Percentiles rank a stretch among this genome's conserved stretches.
Conservation (phyloP, 2,888 invertebrate genomes). For the Rhaphigaster nebulosa region DNA sequence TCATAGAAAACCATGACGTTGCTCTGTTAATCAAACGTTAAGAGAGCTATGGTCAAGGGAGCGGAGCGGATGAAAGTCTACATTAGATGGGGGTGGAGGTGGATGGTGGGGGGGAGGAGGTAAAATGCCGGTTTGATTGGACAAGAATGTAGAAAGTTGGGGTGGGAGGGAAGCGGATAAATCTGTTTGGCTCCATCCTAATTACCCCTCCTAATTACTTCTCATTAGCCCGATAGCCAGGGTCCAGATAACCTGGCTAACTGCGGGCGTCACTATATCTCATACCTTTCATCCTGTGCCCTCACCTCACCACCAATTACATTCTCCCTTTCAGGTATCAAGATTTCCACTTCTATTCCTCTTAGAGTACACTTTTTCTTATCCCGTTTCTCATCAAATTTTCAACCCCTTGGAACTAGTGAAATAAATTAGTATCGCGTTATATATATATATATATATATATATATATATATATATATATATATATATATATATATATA, state of each 20-base stretch:
- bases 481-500: too few relatives aligned
- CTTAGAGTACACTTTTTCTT: not conserved
- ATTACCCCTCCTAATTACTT: constrained; percentile 54
- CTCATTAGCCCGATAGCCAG: constrained; percentile 52
- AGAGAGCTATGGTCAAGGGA: not conserved
- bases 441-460: too few relatives aligned
- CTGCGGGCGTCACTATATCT: constrained; percentile 28
- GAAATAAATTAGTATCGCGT: not conserved
- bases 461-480: too few relatives aligned
- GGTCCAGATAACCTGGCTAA: constrained; percentile 27
- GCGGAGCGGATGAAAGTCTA: not conserved
- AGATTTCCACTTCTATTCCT: not conserved
- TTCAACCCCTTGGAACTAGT: not conserved
- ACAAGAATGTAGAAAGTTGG: not conserved
- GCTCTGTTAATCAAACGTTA: not conserved
- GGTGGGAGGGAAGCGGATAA: not conserved
- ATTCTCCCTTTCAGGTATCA: not conserved
- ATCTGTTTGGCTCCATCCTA: constrained; percentile 33
- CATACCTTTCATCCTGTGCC: not conserved
- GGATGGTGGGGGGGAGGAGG: not conserved
- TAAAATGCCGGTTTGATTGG: not conserved
- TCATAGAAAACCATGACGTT: not conserved
- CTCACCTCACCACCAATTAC: not conserved
- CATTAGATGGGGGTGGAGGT: not conserved
- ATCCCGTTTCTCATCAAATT: not conserved